phyloP scores from a whole-genome alignment of 1,140 invertebrate genomes.

The Oppia nitens region DNA sequence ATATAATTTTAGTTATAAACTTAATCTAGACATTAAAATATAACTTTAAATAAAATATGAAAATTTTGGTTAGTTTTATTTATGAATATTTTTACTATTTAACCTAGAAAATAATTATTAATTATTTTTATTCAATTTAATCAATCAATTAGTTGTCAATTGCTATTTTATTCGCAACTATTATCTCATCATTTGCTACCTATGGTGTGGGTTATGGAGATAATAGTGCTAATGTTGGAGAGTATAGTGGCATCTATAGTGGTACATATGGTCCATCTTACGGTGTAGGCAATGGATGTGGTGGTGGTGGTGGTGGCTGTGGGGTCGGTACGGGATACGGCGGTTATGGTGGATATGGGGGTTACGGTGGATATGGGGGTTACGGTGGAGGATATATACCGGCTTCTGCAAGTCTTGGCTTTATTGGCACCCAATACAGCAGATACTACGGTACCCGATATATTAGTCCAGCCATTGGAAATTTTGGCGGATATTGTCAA shows the following conservation, averaged over 20 bases:
- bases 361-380: background rate
- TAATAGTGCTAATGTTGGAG: background rate
- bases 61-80: too few relatives aligned
- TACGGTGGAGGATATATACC: background rate
- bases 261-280: background rate
- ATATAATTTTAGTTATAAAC: too few relatives aligned
- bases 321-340: background rate
- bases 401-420: too few relatives aligned
- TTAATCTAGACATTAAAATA: too few relatives aligned
- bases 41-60: too few relatives aligned
- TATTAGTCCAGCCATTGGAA: background rate
- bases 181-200: too few relatives aligned
- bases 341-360: background rate
- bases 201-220: background rate
- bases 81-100: too few relatives aligned
- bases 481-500: background rate
- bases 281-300: background rate
- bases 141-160: too few relatives aligned
- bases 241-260: background rate
- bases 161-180: too few relatives aligned
- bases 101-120: too few relatives aligned
- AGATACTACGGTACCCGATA: background rate
- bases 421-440: too few relatives aligned
- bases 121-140: too few relatives aligned
- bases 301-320: background rate